These are phyloP conservation scores for Chironomus riparius DNA, from an alignment of 2,888 invertebrate species.

Conservation along the genomic window DNA sequence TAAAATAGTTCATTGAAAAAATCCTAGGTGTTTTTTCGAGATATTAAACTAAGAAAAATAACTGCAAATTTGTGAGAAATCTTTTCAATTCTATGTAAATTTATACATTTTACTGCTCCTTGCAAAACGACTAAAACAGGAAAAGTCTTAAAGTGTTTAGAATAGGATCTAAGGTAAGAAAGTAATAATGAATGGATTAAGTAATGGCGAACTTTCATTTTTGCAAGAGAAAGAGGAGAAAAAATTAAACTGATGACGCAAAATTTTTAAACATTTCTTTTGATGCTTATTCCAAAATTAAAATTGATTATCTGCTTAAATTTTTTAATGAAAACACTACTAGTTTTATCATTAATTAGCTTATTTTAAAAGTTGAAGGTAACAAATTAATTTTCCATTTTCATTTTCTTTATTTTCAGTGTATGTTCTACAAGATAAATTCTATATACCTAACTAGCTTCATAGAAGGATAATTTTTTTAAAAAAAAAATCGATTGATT, in stretches of 20 bases:
- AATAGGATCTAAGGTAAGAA: slow-evolving; percentile 17
- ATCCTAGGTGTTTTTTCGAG: slow-evolving; percentile 10
- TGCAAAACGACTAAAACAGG: slow-evolving; percentile 14
- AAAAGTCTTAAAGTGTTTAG: slow-evolving; percentile 21
- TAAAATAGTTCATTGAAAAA: slow-evolving; percentile 6
- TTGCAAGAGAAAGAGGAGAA: not conserved
- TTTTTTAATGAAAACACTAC: not conserved
- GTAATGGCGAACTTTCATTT: not conserved
- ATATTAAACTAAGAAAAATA: not conserved
- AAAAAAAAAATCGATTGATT: slow-evolving; percentile 9
- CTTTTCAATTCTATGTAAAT: slow-evolving; percentile 11
- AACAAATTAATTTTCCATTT: not conserved
- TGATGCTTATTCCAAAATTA: not conserved
- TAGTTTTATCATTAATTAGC: not conserved
- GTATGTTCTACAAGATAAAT: not conserved
- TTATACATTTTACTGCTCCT: slow-evolving; percentile 3
- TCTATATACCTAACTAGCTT: not conserved
- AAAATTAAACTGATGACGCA: not conserved
- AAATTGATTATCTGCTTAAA: not conserved
- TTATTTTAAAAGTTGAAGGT: not conserved
- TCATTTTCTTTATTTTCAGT: not conserved
- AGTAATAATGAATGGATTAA: not conserved
- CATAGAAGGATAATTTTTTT: not conserved
- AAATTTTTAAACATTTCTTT: not conserved
- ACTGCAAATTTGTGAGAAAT: not conserved